Evolutionary conservation across 2,797 vertebrate genomes (phyloP), one percentile per base, ranked within the genome.

Genomic region (Anolis apletophallus): DNA sequence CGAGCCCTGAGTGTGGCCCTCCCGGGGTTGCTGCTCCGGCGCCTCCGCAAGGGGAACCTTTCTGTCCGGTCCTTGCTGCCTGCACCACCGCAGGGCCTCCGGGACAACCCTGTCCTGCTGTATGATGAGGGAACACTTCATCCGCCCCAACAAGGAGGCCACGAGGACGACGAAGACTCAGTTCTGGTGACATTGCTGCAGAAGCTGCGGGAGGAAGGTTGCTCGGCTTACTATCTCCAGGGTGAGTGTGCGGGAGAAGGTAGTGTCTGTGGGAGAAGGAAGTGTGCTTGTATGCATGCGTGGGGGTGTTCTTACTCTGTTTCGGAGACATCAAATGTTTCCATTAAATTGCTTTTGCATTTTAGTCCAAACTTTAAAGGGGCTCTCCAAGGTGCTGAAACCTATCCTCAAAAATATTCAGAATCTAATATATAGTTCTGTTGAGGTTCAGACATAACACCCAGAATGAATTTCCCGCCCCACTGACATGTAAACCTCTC

Each of bases 1-100:
- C 93, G 94, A 87, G 96, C 96, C 1, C 90, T 96, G 74, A 95
- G 93, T 13, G 96, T 96, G 78, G 94, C 94, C 16, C 90, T 96
- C 54, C 96, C 96, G 0, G 93, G 93, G 57, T 90, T 96, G 36
- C 93, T 96, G 89, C 93, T 96, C 71, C 95, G 96, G 52, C 93
- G 96, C 71, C 93, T 96, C 76, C 94, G 94, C 32, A 93, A 93
- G 50, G 96, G 96, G 10, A 95, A 91, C 76, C 91, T 96, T 61
- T 93, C 95, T 0, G 94, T 94, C 64, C 92, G 93, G 29, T 88
- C 96, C 1, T 93, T 96, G 6, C 91, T 96, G 61, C 95, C 95
- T 0, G 92, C 92, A 57, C 92, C 95, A 0, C 94, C 92, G 1
- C 77, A 77, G 32, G 90, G 67, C 29, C 80, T 90, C 83, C 86